Conservation (phyloP, 2,888 invertebrate species). For the Lasioglossum pauxillum region DNA sequence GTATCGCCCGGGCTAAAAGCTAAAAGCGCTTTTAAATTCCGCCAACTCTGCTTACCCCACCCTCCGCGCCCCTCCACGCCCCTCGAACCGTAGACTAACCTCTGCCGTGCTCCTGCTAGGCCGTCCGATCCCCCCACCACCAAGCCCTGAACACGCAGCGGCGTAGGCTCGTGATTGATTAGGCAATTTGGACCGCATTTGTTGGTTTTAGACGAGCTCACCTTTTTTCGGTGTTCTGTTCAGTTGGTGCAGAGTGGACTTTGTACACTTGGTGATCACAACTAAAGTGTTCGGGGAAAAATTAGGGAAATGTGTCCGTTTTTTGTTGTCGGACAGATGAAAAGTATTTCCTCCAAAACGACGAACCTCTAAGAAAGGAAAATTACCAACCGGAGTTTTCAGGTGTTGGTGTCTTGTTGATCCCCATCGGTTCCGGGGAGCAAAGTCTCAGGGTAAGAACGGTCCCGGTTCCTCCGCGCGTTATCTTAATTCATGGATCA, state of each 20-base stretch:
- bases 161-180: slow-evolving; percentile 8
- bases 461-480: neutral
- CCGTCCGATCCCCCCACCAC: slow-evolving; percentile 39
- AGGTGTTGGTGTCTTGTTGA: neutral
- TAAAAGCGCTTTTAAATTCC: slow-evolving; percentile 82
- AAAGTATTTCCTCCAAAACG: neutral
- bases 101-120: slow-evolving; percentile 37
- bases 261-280: neutral
- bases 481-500: slow-evolving; percentile 28
- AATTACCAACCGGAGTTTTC: neutral
- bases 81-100: neutral
- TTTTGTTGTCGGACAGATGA: neutral
- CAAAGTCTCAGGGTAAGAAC: slow-evolving; percentile 1
- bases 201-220: neutral
- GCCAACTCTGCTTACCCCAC: slow-evolving; percentile 61
- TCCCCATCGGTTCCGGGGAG: neutral
- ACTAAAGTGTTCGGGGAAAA: neutral
- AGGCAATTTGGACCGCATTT: neutral
- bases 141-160: neutral
- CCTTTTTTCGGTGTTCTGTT: neutral
- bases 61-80: slow-evolving; percentile 18
- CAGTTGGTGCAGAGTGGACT: neutral
- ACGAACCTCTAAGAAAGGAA: neutral
- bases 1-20: slow-evolving; percentile 80
- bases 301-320: neutral